Conservation (phyloP, 2,888 invertebrate species). For the Cosmia trapezina region DNA sequence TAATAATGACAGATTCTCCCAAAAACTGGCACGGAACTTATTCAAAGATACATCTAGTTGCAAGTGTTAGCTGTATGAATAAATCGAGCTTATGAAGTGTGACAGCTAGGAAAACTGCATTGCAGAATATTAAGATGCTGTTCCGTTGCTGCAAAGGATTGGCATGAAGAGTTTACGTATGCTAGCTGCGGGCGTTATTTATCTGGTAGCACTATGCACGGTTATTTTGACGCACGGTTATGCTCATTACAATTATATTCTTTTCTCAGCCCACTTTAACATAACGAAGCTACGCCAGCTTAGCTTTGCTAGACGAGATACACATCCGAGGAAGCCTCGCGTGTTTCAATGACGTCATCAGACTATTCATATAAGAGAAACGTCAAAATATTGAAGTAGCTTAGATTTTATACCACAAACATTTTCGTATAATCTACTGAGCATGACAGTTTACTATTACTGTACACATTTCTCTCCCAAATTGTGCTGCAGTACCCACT, state of each 20-base stretch:
- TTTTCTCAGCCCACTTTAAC: background rate
- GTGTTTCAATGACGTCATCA: background rate
- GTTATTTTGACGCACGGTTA: background rate
- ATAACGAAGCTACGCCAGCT: background rate
- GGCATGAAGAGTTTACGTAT: background rate
- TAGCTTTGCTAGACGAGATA: background rate
- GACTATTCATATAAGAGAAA: no score
- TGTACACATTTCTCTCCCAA: no score
- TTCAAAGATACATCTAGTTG: slow-evolving; percentile 19
- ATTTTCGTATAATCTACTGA: no score
- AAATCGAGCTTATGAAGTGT: slow-evolving; percentile 54
- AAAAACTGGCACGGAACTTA: slow-evolving; percentile 8
- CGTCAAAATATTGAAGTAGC: no score
- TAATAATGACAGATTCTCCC: slow-evolving; percentile 5
- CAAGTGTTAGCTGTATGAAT: slow-evolving; percentile 32
- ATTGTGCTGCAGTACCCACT: no score
- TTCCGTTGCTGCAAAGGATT: slow-evolving; percentile 15
- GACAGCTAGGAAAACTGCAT: slow-evolving; percentile 70
- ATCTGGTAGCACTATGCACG: no score
- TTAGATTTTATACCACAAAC: no score
- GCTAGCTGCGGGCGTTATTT: background rate
- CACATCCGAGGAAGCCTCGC: background rate
- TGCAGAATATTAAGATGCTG: slow-evolving; percentile 55
- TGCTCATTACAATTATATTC: background rate
- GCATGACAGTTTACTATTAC: no score